These are phyloP conservation scores for Chrosomus eos DNA, from an alignment of 2,797 vertebrate genomes.

Conservation along the genomic window DNA sequence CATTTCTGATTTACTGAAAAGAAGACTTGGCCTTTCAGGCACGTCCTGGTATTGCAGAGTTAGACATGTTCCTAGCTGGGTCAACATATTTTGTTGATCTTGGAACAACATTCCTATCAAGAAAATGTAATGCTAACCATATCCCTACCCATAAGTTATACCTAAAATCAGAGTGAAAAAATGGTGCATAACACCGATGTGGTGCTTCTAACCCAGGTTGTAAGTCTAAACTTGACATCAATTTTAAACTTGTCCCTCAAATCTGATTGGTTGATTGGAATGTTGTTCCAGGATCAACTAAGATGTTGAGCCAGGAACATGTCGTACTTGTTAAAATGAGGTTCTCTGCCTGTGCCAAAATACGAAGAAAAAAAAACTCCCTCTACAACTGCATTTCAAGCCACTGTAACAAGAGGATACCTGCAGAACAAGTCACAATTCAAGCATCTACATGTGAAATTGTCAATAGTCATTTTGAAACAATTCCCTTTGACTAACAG, in stretches of 20 bases:
- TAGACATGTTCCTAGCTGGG: neutral
- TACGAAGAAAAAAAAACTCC: neutral
- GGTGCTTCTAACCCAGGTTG: too few species aligned
- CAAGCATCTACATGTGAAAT: neutral
- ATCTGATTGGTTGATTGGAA: neutral
- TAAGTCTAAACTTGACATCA: neutral
- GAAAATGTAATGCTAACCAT: too few species aligned
- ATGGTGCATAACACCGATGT: neutral
- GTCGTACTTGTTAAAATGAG: neutral
- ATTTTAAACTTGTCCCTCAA: neutral
- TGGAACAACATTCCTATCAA: neutral
- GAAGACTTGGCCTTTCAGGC: neutral
- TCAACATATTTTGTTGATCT: neutral
- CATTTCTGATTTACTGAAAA: neutral
- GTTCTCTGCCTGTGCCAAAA: neutral
- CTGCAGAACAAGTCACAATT: neutral
- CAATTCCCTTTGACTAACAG: conserved; percentile 55
- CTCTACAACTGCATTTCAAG: neutral
- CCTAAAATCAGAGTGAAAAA: neutral
- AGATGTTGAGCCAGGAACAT: neutral
- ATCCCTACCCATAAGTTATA: neutral
- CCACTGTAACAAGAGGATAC: neutral
- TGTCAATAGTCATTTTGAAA: conserved; percentile 19
- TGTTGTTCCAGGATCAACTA: neutral
- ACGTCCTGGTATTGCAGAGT: neutral